Evolutionary conservation across 2,888 invertebrate species (phyloP).

Genomic region (Acheta domesticus): DNA sequence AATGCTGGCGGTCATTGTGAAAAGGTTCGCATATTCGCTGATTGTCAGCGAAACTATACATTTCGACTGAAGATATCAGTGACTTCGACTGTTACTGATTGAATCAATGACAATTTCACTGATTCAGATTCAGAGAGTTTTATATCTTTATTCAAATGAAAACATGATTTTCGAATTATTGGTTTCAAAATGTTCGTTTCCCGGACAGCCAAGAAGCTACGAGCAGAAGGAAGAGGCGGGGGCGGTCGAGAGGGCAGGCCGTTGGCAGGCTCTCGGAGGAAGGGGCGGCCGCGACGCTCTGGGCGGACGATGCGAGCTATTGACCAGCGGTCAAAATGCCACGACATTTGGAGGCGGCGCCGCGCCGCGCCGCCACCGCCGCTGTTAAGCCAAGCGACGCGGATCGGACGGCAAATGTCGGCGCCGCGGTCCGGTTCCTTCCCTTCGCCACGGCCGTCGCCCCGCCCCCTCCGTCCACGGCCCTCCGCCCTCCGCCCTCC

Average conservation of each 20-base stretch:
- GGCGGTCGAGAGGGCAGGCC: not conserved
- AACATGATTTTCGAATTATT: no score
- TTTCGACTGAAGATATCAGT: no score
- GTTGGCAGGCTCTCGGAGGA: not conserved
- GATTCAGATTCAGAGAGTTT: no score
- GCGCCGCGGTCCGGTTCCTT: not conserved
- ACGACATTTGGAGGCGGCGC: not conserved
- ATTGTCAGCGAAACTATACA: no score
- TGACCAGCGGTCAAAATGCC: conserved; percentile 9
- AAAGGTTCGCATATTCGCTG: no score
- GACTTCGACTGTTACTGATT: no score
- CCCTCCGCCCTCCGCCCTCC: not conserved
- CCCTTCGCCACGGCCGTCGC: not conserved
- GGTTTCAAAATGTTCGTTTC: no score
- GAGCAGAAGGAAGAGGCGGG: not conserved
- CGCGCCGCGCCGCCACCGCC: no score
- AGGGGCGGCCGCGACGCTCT: not conserved
- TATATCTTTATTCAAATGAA: no score
- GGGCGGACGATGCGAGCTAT: not conserved
- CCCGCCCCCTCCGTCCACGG: not conserved
- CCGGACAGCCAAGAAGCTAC: no score
- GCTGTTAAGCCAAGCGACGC: not conserved
- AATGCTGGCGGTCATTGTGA: no score
- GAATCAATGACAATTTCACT: no score
- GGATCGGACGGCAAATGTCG: not conserved